Percentiles rank a stretch among this genome's conserved stretches.
phyloP scores from a whole-genome alignment of 2,113 vertebrate species.

The Addax nasomaculatus region DNA sequence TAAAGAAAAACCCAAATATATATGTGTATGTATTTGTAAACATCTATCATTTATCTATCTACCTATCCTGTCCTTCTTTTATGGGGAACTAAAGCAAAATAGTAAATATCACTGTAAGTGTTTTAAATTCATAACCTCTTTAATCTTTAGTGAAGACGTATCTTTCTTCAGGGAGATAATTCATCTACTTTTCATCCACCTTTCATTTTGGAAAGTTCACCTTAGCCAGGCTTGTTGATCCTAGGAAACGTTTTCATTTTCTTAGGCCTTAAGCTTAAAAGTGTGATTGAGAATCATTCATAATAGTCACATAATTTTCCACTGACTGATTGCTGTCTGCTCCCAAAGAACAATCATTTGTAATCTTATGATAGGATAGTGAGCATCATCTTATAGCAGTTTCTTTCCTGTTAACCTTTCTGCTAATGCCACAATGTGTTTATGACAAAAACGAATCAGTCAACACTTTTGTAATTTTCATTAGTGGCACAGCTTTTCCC shows the following conservation, averaged over 20 bases:
- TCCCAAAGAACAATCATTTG: conserved; percentile 17
- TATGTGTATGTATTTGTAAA: background rate
- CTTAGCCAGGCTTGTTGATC: background rate
- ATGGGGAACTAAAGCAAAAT: background rate
- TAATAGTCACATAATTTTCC: background rate
- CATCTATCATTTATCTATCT: background rate
- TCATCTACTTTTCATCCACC: background rate
- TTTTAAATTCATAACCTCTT: background rate
- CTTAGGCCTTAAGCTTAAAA: conserved; percentile 22
- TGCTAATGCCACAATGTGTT: background rate
- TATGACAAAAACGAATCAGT: background rate
- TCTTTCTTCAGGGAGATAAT: background rate
- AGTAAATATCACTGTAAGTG: background rate
- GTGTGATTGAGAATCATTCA: conserved; percentile 1
- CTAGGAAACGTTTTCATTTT: background rate
- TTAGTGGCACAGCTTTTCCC: background rate
- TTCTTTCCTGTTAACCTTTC: conserved; percentile 23
- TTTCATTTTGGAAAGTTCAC: background rate
- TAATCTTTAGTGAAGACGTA: background rate
- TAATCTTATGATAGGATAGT: background rate
- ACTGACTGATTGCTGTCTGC: background rate
- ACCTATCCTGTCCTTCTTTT: background rate
- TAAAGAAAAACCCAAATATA: background rate
- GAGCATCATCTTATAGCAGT: background rate
- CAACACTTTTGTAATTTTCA: conserved; percentile 3